Evolutionary conservation across 2,113 vertebrate species (phyloP).

Genomic region (Hippocampus mohnikei): DNA sequence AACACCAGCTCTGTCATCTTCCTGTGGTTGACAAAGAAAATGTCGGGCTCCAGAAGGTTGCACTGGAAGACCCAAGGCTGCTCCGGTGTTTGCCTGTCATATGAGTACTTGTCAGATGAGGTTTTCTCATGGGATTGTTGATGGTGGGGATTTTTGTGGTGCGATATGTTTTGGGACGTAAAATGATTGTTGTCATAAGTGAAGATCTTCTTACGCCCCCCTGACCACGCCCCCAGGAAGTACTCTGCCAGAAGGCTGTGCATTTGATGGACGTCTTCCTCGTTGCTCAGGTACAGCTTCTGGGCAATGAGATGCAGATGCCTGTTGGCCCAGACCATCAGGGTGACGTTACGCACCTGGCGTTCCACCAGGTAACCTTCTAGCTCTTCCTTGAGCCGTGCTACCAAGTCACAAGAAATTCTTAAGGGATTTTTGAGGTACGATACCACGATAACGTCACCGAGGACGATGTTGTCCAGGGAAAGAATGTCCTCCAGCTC

Average conservation of each 20-base stretch:
- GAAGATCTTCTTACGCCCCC: slow-evolving; percentile 90
- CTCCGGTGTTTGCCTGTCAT: slow-evolving; percentile 91
- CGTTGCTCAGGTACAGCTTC: slow-evolving; percentile 89
- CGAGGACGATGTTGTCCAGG: slow-evolving; percentile 90
- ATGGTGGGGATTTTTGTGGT: slow-evolving; percentile 79
- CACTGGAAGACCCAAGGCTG: slow-evolving; percentile 99
- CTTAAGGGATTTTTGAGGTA: slow-evolving; percentile 85
- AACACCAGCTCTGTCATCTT: slow-evolving; percentile 96
- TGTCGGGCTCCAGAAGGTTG: slow-evolving; percentile 92
- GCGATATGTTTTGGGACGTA: slow-evolving; percentile 78
- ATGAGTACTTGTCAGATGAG: slow-evolving; percentile 83
- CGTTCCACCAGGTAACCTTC: slow-evolving; percentile 90
- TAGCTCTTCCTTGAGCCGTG: slow-evolving; percentile 91
- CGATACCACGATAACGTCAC: slow-evolving; percentile 79
- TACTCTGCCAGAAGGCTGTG: slow-evolving; percentile 94
- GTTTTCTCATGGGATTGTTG: slow-evolving; percentile 81
- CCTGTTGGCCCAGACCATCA: slow-evolving; percentile 96
- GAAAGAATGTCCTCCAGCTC: slow-evolving; percentile 95
- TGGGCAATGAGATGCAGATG: slow-evolving; percentile 95
- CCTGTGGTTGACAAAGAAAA: slow-evolving; percentile 97
- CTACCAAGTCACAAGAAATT: slow-evolving; percentile 89
- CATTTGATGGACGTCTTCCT: slow-evolving; percentile 90
- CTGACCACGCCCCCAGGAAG: slow-evolving; percentile 93
- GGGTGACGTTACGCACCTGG: slow-evolving; percentile 87
- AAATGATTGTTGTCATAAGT: slow-evolving; percentile 82